Evolutionary conservation across 2,113 vertebrate genomes (phyloP), one percentile per base, ranked within the genome.

Genomic region (Pomatostomus ruficeps): DNA sequence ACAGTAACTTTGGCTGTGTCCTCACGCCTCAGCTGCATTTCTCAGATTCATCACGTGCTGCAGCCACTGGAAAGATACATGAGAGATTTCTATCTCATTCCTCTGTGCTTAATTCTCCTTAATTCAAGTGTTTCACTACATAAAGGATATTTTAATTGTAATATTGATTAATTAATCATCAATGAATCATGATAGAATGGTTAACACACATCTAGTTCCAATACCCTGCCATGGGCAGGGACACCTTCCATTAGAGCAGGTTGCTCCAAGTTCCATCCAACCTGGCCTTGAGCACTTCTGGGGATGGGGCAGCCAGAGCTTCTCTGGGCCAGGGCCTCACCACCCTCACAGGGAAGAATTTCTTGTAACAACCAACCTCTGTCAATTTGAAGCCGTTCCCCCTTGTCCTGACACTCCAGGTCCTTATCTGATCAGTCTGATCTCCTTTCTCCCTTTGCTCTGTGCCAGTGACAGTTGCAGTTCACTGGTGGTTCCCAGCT

Each of bases 181-280:
- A 73, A 20, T 46, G 15, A 81, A 59, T 45, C 45, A n/a, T 12
- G 20, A n/a, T 22, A 35, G n/a, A 66, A 40, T 46, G 13, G 4
- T 61, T n/a, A 35, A 12, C 67, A 59, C 3, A 25, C n/a, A n/a
- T 38, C 15, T 8, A 7, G 31, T 55, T 55, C 22, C 17, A 79
- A 12, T 2, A 3, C 25, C 25, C 10, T 36, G 74, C 25, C 35
- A 42, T 26, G 14, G 48, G 6, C 31, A 48, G 49, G 31, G 8
- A 43, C 29, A 54, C 2, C 6, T 65, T 43, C 11, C 35, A 36
- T 5, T 7, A 11, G 0, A 0, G 11, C 49, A 43, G 26, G 35
- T 6, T 43, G 49, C 12, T 88, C 75, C 18, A 71, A 31, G 21
- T 14, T 14, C 31, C 1, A 2, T 35, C 35, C 49, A 72, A 3